Evolutionary conservation across 2,797 vertebrate genomes (phyloP).

Genomic region (Bufotes viridis): DNA sequence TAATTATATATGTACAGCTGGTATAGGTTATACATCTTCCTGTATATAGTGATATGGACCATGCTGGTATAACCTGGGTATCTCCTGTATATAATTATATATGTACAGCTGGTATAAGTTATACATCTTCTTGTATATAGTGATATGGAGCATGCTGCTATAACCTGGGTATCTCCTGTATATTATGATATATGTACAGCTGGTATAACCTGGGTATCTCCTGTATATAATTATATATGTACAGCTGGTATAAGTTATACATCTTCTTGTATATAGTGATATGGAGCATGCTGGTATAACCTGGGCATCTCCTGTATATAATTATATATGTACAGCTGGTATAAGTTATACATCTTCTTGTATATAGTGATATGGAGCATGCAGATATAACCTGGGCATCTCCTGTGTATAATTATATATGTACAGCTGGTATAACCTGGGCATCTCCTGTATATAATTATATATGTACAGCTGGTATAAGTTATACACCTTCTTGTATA

Average conservation of each 20-base stretch:
- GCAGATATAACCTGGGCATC: background rate
- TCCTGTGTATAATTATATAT: too few species aligned
- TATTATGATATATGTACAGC: background rate
- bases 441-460: background rate
- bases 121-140: background rate
- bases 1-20: too few species aligned
- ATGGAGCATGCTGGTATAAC: background rate
- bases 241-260: too few species aligned
- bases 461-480: background rate
- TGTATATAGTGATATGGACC: too few species aligned
- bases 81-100: too few species aligned
- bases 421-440: too few species aligned
- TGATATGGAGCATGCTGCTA: too few species aligned
- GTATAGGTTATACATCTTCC: too few species aligned
- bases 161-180: background rate
- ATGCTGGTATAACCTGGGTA: too few species aligned
- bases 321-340: too few species aligned
- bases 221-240: background rate
- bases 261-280: background rate
- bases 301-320: background rate
- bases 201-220: background rate
- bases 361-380: background rate
- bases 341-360: too few species aligned
- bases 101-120: background rate
- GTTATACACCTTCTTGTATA: background rate